Percentiles rank a stretch among this genome's conserved stretches.
Evolutionary conservation across 2,113 vertebrate genomes (phyloP).

Genomic region (Clarias macrocephalus): DNA sequence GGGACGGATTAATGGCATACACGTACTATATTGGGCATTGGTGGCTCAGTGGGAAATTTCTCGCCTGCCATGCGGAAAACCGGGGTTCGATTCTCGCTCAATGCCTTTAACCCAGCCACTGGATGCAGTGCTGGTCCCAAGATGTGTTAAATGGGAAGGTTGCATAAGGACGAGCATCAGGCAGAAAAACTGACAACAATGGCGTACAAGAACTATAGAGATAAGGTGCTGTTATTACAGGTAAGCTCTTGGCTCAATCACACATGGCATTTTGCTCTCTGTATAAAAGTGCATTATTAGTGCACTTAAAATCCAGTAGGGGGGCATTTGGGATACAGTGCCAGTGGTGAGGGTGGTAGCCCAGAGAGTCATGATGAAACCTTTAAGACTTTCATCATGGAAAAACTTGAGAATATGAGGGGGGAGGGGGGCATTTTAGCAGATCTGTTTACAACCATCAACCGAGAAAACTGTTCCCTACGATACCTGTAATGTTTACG

Average conservation of each 20-base stretch:
- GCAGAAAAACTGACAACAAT: too few species aligned
- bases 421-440: too few species aligned
- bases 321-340: not conserved
- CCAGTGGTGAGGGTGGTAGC: not conserved
- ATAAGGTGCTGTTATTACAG: not conserved
- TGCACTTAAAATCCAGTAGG: not conserved
- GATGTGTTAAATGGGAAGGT: too few species aligned
- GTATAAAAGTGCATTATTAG: not conserved
- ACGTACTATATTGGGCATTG: not conserved
- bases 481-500: not conserved
- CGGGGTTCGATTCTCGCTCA: too few species aligned
- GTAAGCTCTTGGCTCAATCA: not conserved
- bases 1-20: not conserved
- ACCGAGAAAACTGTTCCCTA: not conserved
- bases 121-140: too few species aligned
- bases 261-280: not conserved
- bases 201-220: too few species aligned
- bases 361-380: slow-evolving; percentile 7
- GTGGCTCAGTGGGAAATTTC: too few species aligned
- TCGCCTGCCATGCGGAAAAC: too few species aligned
- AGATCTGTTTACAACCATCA: not conserved
- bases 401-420: not conserved
- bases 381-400: not conserved
- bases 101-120: too few species aligned
- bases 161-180: too few species aligned